Percentiles rank a stretch among this genome's conserved stretches.
phyloP scores from a whole-genome alignment of 2,888 invertebrate genomes.

The Noctua fimbriata region DNA sequence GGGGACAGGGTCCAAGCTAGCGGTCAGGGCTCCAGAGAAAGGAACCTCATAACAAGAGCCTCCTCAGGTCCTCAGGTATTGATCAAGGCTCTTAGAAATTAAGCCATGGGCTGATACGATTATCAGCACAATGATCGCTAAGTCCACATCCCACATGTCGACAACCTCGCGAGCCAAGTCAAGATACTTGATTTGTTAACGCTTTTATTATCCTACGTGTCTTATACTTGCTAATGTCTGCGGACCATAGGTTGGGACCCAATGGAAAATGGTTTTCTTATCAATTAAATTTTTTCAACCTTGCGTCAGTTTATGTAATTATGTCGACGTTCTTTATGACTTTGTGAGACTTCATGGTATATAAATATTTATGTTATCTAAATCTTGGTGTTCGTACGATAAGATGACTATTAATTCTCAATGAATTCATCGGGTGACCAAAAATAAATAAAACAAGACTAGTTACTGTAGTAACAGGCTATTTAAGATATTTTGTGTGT shows the following conservation, averaged over 20 bases:
- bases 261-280: neutral
- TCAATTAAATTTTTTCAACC: neutral
- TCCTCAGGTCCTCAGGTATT: no score
- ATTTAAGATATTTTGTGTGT: slow-evolving; percentile 6
- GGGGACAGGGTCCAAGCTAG: no score
- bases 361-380: neutral
- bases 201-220: neutral
- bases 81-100: no score
- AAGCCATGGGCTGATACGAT: no score
- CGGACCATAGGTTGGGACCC: neutral
- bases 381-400: slow-evolving; percentile 8
- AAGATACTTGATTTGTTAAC: no score
- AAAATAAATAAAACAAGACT: neutral
- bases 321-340: neutral
- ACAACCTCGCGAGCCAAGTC: no score
- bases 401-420: neutral
- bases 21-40: no score
- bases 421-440: neutral
- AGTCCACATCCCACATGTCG: no score
- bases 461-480: neutral
- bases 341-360: neutral
- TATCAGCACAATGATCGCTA: no score
- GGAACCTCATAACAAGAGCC: no score
- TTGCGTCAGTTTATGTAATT: neutral
- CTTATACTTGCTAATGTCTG: neutral